Conservation (phyloP, 30 jellyfish, hydroid and myxozoan genomes). For the Cassiopea xamachana region DNA sequence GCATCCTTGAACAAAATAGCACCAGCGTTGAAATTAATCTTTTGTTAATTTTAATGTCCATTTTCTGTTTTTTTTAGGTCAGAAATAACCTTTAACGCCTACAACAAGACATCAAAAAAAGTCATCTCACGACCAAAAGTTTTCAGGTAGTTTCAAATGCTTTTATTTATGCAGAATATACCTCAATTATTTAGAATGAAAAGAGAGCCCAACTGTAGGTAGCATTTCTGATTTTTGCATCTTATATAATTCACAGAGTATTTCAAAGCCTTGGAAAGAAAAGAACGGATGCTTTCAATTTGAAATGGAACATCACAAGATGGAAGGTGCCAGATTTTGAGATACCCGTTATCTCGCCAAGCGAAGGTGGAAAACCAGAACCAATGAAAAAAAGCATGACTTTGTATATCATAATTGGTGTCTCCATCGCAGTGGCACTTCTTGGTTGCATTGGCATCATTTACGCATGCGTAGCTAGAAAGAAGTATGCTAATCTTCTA, state of each 20-base stretch:
- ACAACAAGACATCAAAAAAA: slow-evolving; percentile 54
- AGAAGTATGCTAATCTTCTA: slow-evolving; percentile 37
- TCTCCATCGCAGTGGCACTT: slow-evolving; percentile 54
- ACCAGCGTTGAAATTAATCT: too few species aligned
- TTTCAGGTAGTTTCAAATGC: slow-evolving; percentile 29
- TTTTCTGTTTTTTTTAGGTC: slow-evolving; percentile 20
- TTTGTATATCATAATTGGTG: slow-evolving; percentile 57
- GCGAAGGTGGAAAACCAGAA: not conserved
- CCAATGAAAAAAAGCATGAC: slow-evolving; percentile 44
- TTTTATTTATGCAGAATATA: not conserved
- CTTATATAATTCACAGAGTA: slow-evolving; percentile 1
- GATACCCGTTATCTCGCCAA: not conserved
- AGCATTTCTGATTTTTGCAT: too few species aligned
- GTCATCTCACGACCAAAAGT: slow-evolving; percentile 53
- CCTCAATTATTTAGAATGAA: not conserved
- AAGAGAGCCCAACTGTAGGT: too few species aligned
- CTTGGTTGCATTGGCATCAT: slow-evolving; percentile 60
- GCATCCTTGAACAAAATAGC: too few species aligned
- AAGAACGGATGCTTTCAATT: slow-evolving; percentile 26
- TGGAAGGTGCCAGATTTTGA: slow-evolving; percentile 75
- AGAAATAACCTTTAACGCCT: slow-evolving; percentile 61
- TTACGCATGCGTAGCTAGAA: slow-evolving; percentile 60
- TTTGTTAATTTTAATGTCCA: too few species aligned
- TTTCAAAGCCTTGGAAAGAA: slow-evolving; percentile 42
- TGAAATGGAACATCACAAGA: slow-evolving; percentile 65